phyloP scores from a whole-genome alignment of 2,797 vertebrate genomes.

The Artibeus lituratus region DNA sequence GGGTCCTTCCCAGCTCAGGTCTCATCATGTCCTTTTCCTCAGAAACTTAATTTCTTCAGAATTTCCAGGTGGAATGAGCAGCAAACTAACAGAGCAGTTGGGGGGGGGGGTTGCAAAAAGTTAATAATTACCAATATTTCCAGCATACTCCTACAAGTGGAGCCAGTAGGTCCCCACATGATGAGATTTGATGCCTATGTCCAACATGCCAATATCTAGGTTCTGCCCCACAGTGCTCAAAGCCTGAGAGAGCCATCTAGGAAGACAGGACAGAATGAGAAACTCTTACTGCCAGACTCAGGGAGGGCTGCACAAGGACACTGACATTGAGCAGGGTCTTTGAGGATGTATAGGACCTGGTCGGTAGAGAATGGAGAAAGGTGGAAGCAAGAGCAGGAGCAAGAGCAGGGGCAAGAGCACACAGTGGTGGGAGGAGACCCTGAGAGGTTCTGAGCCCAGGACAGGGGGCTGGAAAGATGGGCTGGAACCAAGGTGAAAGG shows the following conservation, averaged over 20 bases:
- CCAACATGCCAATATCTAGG: background rate
- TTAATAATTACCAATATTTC: background rate
- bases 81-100: background rate
- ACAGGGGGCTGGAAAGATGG: background rate
- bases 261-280: background rate
- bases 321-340: background rate
- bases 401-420: background rate
- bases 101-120: background rate
- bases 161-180: background rate
- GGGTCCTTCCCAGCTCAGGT: background rate
- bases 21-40: background rate
- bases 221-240: background rate
- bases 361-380: background rate
- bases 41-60: background rate
- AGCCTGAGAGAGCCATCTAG: background rate
- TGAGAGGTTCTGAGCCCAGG: background rate
- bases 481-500: background rate
- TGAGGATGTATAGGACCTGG: background rate
- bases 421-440: background rate
- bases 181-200: background rate
- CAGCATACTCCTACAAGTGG: background rate
- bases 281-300: background rate
- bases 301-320: background rate
- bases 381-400: too few relatives aligned
- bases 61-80: background rate